Percentiles rank a stretch among this genome's conserved stretches.
Evolutionary conservation across 2,888 invertebrate species (phyloP).

Genomic region (Seira sanloemensis): DNA sequence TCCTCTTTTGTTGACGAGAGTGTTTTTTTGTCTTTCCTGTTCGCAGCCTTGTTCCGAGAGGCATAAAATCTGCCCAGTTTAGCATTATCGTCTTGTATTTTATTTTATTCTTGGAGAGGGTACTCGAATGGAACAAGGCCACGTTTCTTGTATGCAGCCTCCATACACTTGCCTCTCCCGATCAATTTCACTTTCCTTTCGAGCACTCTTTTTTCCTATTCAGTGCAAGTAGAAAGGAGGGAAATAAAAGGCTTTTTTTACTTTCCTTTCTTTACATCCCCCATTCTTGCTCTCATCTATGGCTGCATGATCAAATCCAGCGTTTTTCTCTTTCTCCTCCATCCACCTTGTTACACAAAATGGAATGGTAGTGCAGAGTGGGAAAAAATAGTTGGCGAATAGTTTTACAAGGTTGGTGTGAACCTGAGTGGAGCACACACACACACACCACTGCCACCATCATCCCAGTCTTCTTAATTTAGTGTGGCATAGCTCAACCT

Average conservation of each 20-base stretch:
- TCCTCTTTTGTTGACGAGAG: background rate
- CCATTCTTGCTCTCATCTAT: too few species aligned
- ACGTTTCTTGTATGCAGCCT: constrained; percentile 39
- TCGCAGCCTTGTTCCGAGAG: background rate
- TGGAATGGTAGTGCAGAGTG: background rate
- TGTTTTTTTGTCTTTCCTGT: background rate
- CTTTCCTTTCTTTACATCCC: background rate
- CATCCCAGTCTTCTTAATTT: background rate
- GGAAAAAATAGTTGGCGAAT: constrained; percentile 1
- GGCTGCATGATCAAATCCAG: too few species aligned
- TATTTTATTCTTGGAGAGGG: background rate
- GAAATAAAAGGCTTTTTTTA: background rate
- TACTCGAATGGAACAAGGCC: constrained; percentile 20
- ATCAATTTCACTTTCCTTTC: constrained; percentile 17
- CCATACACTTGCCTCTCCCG: constrained; percentile 25
- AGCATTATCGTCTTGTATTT: constrained; percentile 2
- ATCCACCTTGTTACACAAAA: background rate
- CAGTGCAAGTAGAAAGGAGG: too few species aligned
- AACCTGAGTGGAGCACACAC: background rate
- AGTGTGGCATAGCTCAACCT: background rate
- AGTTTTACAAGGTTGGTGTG: constrained; percentile 5
- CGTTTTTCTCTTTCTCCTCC: constrained; percentile 3
- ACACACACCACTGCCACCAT: background rate
- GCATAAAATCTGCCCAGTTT: background rate
- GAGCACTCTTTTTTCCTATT: constrained; percentile 1